phyloP scores from a whole-genome alignment of 2,888 invertebrate genomes.

The Nemurella pictetii region DNA sequence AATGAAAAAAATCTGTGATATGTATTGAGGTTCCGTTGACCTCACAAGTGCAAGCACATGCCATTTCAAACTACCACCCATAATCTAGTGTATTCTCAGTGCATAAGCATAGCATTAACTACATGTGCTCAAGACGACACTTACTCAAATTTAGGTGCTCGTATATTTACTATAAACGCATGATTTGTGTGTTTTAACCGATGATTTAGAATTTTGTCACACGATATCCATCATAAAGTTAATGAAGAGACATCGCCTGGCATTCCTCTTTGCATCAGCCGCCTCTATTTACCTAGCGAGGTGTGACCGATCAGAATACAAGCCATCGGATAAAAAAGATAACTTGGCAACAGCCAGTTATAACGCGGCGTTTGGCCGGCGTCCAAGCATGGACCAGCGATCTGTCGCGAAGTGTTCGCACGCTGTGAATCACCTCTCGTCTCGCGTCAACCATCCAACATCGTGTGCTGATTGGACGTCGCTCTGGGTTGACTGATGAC shows the following conservation, averaged over 20 bases:
- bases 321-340: not conserved
- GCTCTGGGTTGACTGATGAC: not conserved
- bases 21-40: too few relatives aligned
- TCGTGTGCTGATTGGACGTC: not conserved
- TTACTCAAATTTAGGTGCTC: not conserved
- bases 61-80: too few relatives aligned
- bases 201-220: not conserved
- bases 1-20: too few relatives aligned
- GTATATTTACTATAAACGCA: not conserved
- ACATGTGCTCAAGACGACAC: not conserved
- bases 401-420: not conserved
- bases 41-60: too few relatives aligned
- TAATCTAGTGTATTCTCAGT: too few relatives aligned
- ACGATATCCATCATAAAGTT: not conserved
- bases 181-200: not conserved
- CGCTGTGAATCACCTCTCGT: not conserved
- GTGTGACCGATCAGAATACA: not conserved
- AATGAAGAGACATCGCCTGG: not conserved
- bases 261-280: not conserved
- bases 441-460: not conserved
- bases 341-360: not conserved
- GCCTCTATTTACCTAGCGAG: not conserved
- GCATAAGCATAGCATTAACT: too few relatives aligned
- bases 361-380: not conserved
- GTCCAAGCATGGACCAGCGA: not conserved